phyloP scores from a whole-genome alignment of 2,797 vertebrate genomes.

The Nyctalus aviator region DNA sequence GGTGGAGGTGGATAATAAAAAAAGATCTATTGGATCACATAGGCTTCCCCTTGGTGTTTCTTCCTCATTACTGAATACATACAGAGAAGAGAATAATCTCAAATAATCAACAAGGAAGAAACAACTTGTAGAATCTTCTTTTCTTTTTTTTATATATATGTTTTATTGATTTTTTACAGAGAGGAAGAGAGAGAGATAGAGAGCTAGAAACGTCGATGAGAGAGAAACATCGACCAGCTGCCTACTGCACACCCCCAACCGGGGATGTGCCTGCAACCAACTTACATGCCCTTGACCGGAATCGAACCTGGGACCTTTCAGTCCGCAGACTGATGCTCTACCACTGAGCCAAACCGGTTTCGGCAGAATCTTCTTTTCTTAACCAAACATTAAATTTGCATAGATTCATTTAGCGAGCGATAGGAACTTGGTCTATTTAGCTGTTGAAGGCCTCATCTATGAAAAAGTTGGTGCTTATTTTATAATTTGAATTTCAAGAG shows the following conservation, averaged over 20 bases:
- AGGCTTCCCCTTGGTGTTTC: neutral
- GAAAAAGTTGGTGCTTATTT: neutral
- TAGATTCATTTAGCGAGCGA: neutral
- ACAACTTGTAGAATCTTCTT: neutral
- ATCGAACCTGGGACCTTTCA: too few relatives aligned
- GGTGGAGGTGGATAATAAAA: neutral
- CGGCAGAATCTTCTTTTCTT: neutral
- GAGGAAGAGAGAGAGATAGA: too few relatives aligned
- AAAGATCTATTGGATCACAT: neutral
- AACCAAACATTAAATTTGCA: neutral
- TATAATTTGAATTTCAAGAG: constrained; percentile 3
- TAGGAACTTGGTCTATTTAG: neutral
- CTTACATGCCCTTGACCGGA: too few relatives aligned
- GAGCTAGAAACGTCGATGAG: too few relatives aligned
- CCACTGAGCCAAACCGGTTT: too few relatives aligned
- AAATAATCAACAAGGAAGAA: neutral
- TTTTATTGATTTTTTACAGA: too few relatives aligned
- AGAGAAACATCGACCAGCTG: too few relatives aligned
- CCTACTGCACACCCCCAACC: too few relatives aligned
- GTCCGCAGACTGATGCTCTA: too few relatives aligned
- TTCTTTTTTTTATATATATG: too few relatives aligned
- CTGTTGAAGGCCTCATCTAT: neutral
- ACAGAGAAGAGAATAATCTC: neutral
- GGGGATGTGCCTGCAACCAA: too few relatives aligned
- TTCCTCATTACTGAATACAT: constrained; percentile 23